Conservation (phyloP, 2,888 invertebrate genomes). For the Lasioglossum malachurum region DNA sequence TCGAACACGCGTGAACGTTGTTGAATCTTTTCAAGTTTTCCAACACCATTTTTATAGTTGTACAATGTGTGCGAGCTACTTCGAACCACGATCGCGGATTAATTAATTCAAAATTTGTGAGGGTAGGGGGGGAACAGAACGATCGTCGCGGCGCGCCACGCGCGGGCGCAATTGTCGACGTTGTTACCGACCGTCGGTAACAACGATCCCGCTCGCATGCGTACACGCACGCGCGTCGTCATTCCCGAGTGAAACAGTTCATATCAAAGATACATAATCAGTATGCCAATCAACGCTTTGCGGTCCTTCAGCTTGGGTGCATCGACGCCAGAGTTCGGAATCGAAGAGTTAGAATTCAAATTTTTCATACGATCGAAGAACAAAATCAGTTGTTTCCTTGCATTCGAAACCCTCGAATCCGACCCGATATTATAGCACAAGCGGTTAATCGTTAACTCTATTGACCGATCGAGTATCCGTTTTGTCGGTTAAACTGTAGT, state of each 20-base stretch:
- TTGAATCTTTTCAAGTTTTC: constrained; percentile 9
- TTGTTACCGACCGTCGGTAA: background rate
- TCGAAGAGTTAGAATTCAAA: background rate
- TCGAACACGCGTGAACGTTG: background rate
- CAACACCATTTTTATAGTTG: constrained; percentile 3
- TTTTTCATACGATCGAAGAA: background rate
- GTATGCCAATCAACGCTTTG: constrained; percentile 37
- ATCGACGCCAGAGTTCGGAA: background rate
- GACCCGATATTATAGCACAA: background rate
- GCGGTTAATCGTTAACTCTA: background rate
- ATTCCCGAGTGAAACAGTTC: constrained; percentile 56
- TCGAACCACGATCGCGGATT: background rate
- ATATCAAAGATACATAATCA: constrained; percentile 65
- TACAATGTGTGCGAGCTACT: background rate
- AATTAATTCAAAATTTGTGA: background rate
- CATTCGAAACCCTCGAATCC: background rate
- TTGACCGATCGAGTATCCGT: background rate
- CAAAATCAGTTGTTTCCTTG: background rate
- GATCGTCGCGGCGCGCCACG: background rate
- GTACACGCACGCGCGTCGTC: background rate
- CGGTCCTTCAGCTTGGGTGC: background rate
- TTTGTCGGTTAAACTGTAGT: background rate
- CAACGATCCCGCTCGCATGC: background rate
- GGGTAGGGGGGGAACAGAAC: background rate
- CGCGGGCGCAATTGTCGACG: background rate